Evolutionary conservation across 2,113 vertebrate species (phyloP), one percentile per base, ranked within the genome.

Genomic region (Dolichotis patagonum): DNA sequence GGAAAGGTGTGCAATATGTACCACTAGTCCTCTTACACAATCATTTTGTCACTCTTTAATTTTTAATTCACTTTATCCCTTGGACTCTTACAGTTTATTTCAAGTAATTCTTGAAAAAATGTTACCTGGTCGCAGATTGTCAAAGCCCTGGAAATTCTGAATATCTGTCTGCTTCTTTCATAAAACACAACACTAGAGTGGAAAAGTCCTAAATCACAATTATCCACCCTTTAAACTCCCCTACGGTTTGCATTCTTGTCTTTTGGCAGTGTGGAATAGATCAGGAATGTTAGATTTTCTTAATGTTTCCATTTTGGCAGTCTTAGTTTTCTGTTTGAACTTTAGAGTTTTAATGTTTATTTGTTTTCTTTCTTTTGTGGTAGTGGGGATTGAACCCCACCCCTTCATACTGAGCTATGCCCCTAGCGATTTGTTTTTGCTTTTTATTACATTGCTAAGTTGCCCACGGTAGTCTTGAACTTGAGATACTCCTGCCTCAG

Each of bases 321-420:
- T 11, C 10, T 38, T 93, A 65, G 90, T 89, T 95, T 97, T 95
- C 20, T 58, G 19, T 73, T 56, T 65, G 49, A 94, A 75, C n/a
- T 12, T 67, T 94, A 9, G 32, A 38, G 62, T 93, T 75, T 75
- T 75, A 41, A 73, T 43, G 13, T 46, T 77, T 14, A 30, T 77
- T 77, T 73, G 19, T 16, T 41, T 75, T 75, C 49, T 46, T 75
- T 75, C 24, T 46, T 75, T 75, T 77, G 43, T 78, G 28, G 11
- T 41, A 43, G 17, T 17, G 26, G 28, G 28, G 13, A 78, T 49
- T 30, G 75, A 78, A 49, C 28, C 43, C 14, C 17, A 28, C 14
- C 28, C 75, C 3, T 30, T 77, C 13, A 49, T 49, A 43, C 6
- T 77, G 41, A 46, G 26, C 73, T 77, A 30, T 12, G 14, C 5